Conservation (phyloP, 2,888 invertebrate species). For the Muscina levida region DNA sequence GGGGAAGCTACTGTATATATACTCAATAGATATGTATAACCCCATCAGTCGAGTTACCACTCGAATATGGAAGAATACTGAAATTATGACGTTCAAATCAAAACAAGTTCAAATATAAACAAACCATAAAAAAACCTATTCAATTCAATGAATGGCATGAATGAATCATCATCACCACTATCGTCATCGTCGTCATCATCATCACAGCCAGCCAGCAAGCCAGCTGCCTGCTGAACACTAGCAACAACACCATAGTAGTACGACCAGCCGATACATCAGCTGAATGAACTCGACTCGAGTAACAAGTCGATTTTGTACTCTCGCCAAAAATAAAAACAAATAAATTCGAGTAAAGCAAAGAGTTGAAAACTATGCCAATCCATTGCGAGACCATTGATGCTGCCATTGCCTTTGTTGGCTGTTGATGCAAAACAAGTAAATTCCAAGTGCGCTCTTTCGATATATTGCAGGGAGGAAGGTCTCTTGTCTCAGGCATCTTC, state of each 20-base stretch:
- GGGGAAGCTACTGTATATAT: background rate
- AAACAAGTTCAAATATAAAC: constrained; percentile 27
- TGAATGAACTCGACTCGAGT: background rate
- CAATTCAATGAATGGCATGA: constrained; percentile 41
- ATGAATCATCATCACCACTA: constrained; percentile 53
- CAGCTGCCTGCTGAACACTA: background rate
- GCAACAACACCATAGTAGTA: background rate
- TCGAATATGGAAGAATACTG: background rate
- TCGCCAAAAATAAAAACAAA: constrained; percentile 16
- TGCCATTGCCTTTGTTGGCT: constrained; percentile 5
- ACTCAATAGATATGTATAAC: too few relatives aligned
- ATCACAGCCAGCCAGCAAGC: too few relatives aligned
- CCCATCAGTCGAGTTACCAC: background rate
- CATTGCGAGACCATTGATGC: background rate
- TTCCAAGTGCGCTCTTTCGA: constrained; percentile 21
- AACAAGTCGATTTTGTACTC: background rate
- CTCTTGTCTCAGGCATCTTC: constrained; percentile 25
- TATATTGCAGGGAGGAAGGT: constrained; percentile 44
- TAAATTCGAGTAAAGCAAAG: constrained; percentile 15
- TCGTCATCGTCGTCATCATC: background rate
- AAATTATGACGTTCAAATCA: constrained; percentile 22
- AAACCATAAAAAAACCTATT: constrained; percentile 34
- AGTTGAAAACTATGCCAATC: constrained; percentile 21
- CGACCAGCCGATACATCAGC: background rate
- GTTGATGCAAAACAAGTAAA: constrained; percentile 25